Evolutionary conservation across 2,797 vertebrate species (phyloP).

Genomic region (Paratrypauchen microcephalus): DNA sequence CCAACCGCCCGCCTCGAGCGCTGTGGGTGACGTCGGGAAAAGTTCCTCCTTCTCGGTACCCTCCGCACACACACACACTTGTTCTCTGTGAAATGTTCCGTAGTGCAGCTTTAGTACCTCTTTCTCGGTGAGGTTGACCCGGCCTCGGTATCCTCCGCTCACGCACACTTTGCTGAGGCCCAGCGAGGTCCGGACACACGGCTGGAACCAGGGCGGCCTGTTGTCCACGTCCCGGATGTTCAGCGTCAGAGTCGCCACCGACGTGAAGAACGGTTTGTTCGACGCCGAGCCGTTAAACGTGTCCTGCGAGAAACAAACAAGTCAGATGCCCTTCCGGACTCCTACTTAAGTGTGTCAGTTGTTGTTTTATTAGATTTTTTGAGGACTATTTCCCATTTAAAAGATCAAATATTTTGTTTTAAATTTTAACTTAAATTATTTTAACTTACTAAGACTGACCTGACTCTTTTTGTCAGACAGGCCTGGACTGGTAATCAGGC

Average conservation of each 20-base stretch:
- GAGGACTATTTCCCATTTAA: no score
- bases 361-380: no score
- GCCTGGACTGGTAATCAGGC: no score
- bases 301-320: slow-evolving; percentile 57
- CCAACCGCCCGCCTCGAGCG: no score
- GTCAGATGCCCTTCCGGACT: no score
- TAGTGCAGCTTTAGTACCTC: slow-evolving; percentile 52
- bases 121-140: slow-evolving; percentile 79
- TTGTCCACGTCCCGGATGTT: slow-evolving; percentile 79
- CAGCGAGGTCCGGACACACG: slow-evolving; percentile 68
- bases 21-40: no score
- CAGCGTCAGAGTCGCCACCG: slow-evolving; percentile 74
- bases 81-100: background rate
- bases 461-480: no score
- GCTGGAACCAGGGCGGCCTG: slow-evolving; percentile 82
- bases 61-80: background rate
- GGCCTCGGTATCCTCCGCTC: slow-evolving; percentile 75
- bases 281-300: slow-evolving; percentile 65
- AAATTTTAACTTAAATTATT: no score
- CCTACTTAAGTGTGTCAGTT: background rate
- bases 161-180: slow-evolving; percentile 77
- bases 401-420: no score
- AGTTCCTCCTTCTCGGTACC: no score
- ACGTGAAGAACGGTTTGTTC: slow-evolving; percentile 69
- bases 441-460: no score